A percentile compares a stretch with the other conserved stretches of the same genome.
Evolutionary conservation across 2,888 invertebrate genomes (phyloP).

Genomic region (Selenia dentaria): DNA sequence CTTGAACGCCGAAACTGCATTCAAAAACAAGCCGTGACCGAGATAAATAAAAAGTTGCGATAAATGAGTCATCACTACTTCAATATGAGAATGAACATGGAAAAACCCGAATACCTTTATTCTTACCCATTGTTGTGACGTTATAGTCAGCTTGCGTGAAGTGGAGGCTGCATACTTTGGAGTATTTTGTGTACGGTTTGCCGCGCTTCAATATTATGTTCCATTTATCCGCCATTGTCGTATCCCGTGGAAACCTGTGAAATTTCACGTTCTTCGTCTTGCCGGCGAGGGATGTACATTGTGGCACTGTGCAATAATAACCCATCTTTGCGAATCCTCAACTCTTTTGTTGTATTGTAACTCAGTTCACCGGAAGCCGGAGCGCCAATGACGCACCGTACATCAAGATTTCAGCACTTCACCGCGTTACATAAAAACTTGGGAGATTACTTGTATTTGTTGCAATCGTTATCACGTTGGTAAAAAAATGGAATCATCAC

Average conservation of each 20-base stretch:
- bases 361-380: conserved; percentile 34
- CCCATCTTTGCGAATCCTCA: conserved; percentile 62
- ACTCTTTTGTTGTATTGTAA: conserved; percentile 54
- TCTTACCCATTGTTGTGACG: conserved; percentile 82
- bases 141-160: conserved; percentile 77
- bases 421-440: conserved; percentile 36
- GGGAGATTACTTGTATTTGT: conserved; percentile 57
- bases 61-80: conserved; percentile 35
- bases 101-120: conserved; percentile 78
- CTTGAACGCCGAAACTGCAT: conserved; percentile 18
- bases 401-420: conserved; percentile 43
- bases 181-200: conserved; percentile 80
- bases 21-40: conserved; percentile 11
- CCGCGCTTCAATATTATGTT: conserved; percentile 73
- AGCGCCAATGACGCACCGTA: conserved; percentile 41
- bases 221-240: conserved; percentile 72
- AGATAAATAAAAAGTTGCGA: conserved; percentile 17
- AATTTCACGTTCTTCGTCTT: conserved; percentile 82
- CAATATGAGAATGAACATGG: conserved; percentile 57
- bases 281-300: conserved; percentile 82
- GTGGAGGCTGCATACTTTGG: conserved; percentile 80
- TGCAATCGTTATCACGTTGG: conserved; percentile 77
- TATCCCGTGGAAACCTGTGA: conserved; percentile 76
- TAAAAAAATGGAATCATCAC: conserved; percentile 80
- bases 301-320: conserved; percentile 82